Base-by-base conservation (phyloP, 2,113 vertebrate genomes). In the Sapayoa aenigma region DNA sequence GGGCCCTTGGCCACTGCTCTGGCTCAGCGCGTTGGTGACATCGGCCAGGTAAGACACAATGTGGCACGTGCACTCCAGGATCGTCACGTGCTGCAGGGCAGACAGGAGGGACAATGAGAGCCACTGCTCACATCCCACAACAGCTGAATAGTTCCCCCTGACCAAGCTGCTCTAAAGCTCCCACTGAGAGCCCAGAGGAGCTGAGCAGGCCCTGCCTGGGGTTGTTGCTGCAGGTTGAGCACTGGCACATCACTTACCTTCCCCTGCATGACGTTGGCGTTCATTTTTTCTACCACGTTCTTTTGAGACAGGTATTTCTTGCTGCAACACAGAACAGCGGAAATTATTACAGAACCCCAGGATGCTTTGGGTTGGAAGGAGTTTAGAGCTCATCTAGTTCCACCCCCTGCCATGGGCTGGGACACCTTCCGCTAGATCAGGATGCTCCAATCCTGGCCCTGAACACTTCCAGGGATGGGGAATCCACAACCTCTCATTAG, bases 271-370 rank as follows among this genome's bases (percentile, higher is more conserved):
- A 99, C 98, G 11, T 98, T 99, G 42, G 98, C 98, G 69, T 99
- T 99, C 97, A 99, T 99, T 98, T 99, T 99, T 97, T 99, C 99
- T 79, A 99, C 98, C n/a, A 99, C 99, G 9, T 99, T 99, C 98
- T 99, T 99, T 85, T 99, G 99, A 71, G 99, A 99, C 87, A 99
- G 97, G 97, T 99, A 99, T 84, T 99, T 99, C 97, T 99, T 99
- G 97, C 99, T 99, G 97, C 47, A 97, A 96, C 74, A 93, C 72
- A 86, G 53, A 63, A 30, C 35, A 81, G 63, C 81, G 78, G 41
- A 56, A 49, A 56, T 90, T 63, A 77, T 31, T 69, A 31, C 9
- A 31, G 62, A 44, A 30, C 52, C 19, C 25, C 47, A 71, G 67
- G 37, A 31, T 5, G 14, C 25, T 28, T 56, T 23, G 12, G 56